Conservation (phyloP, 2,797 vertebrate species). For the Megalops cyprinoides region DNA sequence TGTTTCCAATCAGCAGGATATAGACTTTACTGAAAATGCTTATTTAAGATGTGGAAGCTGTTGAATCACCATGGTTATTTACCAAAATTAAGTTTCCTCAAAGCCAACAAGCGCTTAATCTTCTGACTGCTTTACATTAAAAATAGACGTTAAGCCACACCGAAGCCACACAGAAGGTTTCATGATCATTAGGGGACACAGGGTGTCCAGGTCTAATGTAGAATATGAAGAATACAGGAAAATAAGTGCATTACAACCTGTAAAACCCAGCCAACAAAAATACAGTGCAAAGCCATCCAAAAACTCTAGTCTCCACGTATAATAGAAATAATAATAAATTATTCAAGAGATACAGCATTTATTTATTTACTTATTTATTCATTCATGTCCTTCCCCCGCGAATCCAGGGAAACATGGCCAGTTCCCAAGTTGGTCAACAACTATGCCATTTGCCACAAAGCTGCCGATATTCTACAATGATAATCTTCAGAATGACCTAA, state of each 20-base stretch:
- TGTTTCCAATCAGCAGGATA: neutral
- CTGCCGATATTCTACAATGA: slow-evolving; percentile 26
- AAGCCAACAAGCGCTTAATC: slow-evolving; percentile 14
- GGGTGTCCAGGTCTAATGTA: too few relatives aligned
- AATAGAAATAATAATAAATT: too few relatives aligned
- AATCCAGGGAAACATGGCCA: slow-evolving; percentile 21
- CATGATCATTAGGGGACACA: too few relatives aligned
- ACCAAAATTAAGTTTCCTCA: slow-evolving; percentile 29
- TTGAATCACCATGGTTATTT: slow-evolving; percentile 20
- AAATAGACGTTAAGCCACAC: too few relatives aligned
- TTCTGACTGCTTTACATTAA: too few relatives aligned
- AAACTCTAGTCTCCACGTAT: too few relatives aligned
- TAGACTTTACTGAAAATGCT: slow-evolving; percentile 22
- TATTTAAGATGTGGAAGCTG: neutral
- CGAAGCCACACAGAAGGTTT: too few relatives aligned
- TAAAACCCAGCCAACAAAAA: too few relatives aligned
- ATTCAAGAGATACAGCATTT: too few relatives aligned
- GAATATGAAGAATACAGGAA: too few relatives aligned
- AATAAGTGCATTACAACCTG: too few relatives aligned
- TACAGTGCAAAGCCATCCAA: too few relatives aligned
- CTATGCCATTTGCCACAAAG: slow-evolving; percentile 30
- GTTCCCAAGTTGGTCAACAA: slow-evolving; percentile 30
- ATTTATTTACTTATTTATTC: neutral
- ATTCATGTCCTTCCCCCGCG: neutral
- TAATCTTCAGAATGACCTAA: slow-evolving; percentile 21